Percentiles rank a stretch among this genome's conserved stretches.
These are phyloP conservation scores for Branchellion lobata DNA, from an alignment of 2,888 invertebrate species.

Conservation along the genomic window DNA sequence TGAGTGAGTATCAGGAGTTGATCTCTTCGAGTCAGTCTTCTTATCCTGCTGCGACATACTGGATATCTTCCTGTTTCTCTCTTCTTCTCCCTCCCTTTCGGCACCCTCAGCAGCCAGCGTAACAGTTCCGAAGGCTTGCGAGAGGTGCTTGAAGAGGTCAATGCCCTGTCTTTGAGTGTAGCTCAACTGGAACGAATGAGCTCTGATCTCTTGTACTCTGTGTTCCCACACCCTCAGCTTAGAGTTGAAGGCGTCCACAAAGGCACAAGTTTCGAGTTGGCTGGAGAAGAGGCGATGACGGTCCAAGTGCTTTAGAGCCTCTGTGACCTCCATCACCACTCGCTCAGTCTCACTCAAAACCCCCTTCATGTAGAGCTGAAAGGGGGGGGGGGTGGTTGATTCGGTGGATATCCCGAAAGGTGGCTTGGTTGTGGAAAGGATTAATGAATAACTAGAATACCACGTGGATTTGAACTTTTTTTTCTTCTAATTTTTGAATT, in stretches of 20 bases:
- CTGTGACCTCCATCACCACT: neutral
- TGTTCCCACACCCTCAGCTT: neutral
- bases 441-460: too few relatives aligned
- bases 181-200: neutral
- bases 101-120: neutral
- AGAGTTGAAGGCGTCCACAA: neutral
- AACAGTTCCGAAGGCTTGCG: neutral
- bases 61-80: neutral
- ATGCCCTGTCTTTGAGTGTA: neutral
- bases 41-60: neutral
- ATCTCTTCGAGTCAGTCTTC: neutral
- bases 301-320: neutral
- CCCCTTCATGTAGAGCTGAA: neutral
- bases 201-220: neutral
- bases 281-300: neutral
- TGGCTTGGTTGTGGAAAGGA: too few relatives aligned
- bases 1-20: neutral
- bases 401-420: too few relatives aligned
- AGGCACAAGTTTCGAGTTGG: neutral
- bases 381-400: too few relatives aligned
- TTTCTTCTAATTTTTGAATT: too few relatives aligned
- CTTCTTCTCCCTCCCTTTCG: neutral
- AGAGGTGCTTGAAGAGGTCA: neutral
- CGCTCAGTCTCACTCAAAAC: neutral
- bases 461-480: too few relatives aligned